A percentile compares a stretch with the other conserved stretches of the same genome.
Conservation (phyloP, 1,140 invertebrate genomes). For the Megathymus violae region DNA sequence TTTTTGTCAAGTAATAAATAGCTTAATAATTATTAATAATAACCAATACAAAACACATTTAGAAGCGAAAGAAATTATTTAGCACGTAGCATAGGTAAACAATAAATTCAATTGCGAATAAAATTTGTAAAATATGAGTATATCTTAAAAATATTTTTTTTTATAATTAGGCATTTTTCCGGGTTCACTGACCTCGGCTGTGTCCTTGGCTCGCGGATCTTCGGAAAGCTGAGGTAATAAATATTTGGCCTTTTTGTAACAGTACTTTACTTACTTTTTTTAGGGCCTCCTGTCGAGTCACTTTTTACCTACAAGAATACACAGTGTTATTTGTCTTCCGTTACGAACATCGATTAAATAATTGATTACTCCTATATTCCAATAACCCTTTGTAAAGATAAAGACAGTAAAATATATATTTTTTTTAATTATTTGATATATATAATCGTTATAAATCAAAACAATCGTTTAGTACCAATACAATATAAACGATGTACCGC, state of each 20-base stretch:
- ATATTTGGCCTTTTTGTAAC: conserved; percentile 54
- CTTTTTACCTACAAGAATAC: conserved; percentile 18
- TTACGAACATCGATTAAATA: conserved; percentile 12
- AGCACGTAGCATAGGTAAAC: no score
- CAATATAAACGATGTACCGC: no score
- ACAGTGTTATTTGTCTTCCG: background rate
- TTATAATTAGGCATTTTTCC: conserved; percentile 18
- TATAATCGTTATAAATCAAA: no score
- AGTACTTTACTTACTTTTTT: conserved; percentile 49
- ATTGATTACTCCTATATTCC: conserved; percentile 3
- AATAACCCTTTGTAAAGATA: no score
- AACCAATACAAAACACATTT: no score
- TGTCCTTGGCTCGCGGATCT: conserved; percentile 41
- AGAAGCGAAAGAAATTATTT: no score
- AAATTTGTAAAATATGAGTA: conserved; percentile 25
- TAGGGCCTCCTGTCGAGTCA: conserved; percentile 18
- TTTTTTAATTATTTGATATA: no score
- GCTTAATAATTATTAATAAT: no score
- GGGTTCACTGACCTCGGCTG: conserved; percentile 35
- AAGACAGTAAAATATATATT: no score
- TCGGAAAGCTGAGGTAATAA: conserved; percentile 50
- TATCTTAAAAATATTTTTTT: conserved; percentile 18
- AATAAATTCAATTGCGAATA: conserved; percentile 4
- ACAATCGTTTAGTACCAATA: no score
- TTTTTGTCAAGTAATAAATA: no score